Conservation (phyloP, 2,888 invertebrate genomes). For the Hyppa rectilinea region DNA sequence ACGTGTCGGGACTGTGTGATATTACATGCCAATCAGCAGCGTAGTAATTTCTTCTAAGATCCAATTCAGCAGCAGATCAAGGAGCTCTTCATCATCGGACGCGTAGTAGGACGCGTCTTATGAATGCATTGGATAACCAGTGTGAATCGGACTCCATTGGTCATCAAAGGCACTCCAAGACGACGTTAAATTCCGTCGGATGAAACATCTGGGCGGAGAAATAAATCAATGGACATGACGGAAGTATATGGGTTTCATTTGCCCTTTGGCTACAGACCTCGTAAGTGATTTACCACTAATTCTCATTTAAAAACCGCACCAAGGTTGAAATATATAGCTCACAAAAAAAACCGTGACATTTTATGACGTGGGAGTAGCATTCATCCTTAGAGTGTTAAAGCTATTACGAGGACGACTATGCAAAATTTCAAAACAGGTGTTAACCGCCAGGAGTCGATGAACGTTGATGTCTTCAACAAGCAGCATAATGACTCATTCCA, state of each 20-base stretch:
- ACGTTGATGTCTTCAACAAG: too few species aligned
- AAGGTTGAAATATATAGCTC: not conserved
- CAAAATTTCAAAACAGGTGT: not conserved
- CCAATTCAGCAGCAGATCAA: not conserved
- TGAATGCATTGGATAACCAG: not conserved
- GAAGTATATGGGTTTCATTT: not conserved
- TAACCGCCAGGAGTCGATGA: too few species aligned
- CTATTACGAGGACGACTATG: not conserved
- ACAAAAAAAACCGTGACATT: not conserved
- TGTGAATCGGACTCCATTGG: slow-evolving; percentile 1
- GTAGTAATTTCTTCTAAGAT: not conserved
- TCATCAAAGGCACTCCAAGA: not conserved
- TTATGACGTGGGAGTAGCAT: not conserved
- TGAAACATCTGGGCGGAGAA: not conserved
- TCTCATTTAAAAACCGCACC: not conserved
- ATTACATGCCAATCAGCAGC: not conserved
- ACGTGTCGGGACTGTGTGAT: not conserved
- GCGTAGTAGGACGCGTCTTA: not conserved
- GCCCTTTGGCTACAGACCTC: not conserved
- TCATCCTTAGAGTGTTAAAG: not conserved
- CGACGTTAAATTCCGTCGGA: not conserved
- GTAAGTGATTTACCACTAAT: not conserved
- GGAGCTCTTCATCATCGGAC: not conserved
- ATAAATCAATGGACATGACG: not conserved
- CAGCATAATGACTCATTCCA: too few species aligned